Conservation (phyloP, 2,888 invertebrate species). For the Meandrusa payeni region DNA sequence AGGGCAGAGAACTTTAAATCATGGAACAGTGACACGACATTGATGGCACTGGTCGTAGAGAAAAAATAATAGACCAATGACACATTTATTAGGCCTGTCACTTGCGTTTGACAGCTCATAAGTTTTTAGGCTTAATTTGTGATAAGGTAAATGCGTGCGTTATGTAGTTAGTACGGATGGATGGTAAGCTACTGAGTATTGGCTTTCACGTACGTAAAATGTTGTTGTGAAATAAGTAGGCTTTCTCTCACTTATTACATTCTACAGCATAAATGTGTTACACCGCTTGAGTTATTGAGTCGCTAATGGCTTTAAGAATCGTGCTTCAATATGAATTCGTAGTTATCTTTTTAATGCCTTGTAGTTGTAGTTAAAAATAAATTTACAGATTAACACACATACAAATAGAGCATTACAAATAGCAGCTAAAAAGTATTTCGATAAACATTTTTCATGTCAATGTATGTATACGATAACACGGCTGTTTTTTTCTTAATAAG, state of each 20-base stretch:
- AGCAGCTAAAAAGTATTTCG: no score
- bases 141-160: slow-evolving; percentile 66
- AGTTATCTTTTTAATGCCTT: no score
- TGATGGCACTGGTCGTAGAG: slow-evolving; percentile 52
- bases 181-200: slow-evolving; percentile 62
- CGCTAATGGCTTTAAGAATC: slow-evolving; percentile 9
- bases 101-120: slow-evolving; percentile 70
- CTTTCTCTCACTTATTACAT: slow-evolving; percentile 18
- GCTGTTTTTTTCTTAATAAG: no score
- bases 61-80: slow-evolving; percentile 61
- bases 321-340: no score
- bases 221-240: slow-evolving; percentile 15
- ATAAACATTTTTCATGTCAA: no score
- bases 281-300: slow-evolving; percentile 10
- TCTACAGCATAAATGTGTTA: slow-evolving; percentile 12
- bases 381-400: no score
- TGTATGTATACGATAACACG: no score
- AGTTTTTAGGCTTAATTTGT: slow-evolving; percentile 71
- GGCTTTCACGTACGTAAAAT: slow-evolving; percentile 50
- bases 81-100: slow-evolving; percentile 76
- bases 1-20: slow-evolving; percentile 77
- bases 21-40: slow-evolving; percentile 68
- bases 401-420: no score
- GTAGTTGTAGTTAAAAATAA: no score
- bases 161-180: slow-evolving; percentile 43